Percentiles rank a stretch among this genome's conserved stretches.
Evolutionary conservation across 92 coral and sea anemone species (phyloP).

Genomic region (Anthopleura xanthogrammica): DNA sequence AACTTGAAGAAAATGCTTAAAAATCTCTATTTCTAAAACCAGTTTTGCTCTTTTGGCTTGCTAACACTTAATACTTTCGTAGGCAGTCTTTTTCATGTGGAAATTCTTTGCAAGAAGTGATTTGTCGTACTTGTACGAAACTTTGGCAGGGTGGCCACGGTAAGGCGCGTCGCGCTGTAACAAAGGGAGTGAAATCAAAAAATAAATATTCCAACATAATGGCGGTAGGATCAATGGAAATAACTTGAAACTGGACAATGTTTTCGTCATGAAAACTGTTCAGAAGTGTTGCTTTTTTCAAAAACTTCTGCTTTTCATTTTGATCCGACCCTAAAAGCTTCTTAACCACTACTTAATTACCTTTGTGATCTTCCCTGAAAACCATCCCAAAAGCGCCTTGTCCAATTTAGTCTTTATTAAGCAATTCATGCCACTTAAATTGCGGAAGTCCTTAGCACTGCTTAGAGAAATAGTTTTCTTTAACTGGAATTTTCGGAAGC

Average conservation of each 20-base stretch:
- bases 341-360: constrained; percentile 22
- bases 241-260: constrained; percentile 5
- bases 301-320: constrained; percentile 27
- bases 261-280: constrained; percentile 22
- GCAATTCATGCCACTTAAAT: too few relatives aligned
- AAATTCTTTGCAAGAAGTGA: too few relatives aligned
- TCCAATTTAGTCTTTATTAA: neutral
- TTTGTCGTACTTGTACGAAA: too few relatives aligned
- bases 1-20: too few relatives aligned
- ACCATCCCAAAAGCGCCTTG: constrained; percentile 25
- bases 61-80: too few relatives aligned
- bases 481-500: neutral
- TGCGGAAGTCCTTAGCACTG: too few relatives aligned
- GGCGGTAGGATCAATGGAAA: constrained; percentile 27
- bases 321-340: constrained; percentile 8
- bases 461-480: neutral
- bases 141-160: too few relatives aligned
- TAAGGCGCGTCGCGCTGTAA: too few relatives aligned
- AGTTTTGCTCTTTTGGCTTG: too few relatives aligned
- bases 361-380: neutral
- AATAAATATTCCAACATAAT: constrained; percentile 39
- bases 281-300: constrained; percentile 34
- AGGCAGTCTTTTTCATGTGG: too few relatives aligned
- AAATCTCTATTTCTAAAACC: too few relatives aligned
- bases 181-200: constrained; percentile 31